Evolutionary conservation across 2,113 vertebrate species (phyloP).

Genomic region (Megatriorchis doriae): DNA sequence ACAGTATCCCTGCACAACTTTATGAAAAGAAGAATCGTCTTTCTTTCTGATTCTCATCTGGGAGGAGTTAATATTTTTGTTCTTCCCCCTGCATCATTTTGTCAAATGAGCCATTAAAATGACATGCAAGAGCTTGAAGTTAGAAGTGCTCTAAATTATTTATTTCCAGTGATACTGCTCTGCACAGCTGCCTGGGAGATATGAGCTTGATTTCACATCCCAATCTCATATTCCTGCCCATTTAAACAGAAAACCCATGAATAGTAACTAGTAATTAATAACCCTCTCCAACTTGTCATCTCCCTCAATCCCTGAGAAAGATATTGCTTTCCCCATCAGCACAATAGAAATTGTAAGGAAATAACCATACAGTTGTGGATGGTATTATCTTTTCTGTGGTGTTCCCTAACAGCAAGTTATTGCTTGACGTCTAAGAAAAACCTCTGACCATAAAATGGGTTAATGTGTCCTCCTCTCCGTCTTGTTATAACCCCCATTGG

Average conservation of each 20-base stretch:
- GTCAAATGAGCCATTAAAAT: conserved; percentile 32
- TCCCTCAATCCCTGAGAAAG: background rate
- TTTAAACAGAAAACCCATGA: conserved; percentile 31
- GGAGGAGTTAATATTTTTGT: background rate
- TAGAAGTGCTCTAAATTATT: conserved; percentile 32
- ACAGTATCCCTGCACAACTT: background rate
- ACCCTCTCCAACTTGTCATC: background rate
- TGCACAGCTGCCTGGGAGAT: conserved; percentile 1
- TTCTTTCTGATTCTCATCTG: background rate
- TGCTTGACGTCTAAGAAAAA: background rate
- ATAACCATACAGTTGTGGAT: background rate
- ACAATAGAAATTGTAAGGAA: background rate
- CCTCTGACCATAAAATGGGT: background rate
- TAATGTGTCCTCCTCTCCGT: fast-evolving
- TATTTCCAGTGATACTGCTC: background rate
- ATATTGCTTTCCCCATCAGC: background rate
- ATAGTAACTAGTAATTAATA: conserved; percentile 44
- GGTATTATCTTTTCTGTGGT: background rate
- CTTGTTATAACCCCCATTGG: background rate
- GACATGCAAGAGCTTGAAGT: background rate
- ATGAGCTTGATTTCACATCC: conserved; percentile 12
- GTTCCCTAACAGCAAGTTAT: background rate
- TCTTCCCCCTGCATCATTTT: background rate
- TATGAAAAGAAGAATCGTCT: background rate
- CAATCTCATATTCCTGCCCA: background rate